phyloP scores from a whole-genome alignment of 2,113 vertebrate species.

The Psettodes erumei region DNA sequence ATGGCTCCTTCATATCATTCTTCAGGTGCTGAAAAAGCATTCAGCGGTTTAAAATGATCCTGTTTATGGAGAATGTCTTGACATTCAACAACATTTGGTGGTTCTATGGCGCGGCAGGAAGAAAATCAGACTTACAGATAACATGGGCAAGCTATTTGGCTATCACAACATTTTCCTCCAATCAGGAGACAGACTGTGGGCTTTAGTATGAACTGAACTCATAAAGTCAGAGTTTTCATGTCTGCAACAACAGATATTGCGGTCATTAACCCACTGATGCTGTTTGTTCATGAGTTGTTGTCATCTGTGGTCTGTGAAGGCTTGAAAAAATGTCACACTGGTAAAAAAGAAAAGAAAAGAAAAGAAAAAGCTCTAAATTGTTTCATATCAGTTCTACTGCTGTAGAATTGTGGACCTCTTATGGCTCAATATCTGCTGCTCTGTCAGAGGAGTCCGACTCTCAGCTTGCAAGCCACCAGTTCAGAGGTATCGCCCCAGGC shows the following conservation, averaged over 20 bases:
- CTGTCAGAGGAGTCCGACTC: constrained; percentile 10
- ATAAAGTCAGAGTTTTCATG: not conserved
- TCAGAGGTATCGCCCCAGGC: constrained; percentile 49
- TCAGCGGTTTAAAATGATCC: too few relatives aligned
- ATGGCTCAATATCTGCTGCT: constrained; percentile 24
- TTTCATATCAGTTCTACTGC: not conserved
- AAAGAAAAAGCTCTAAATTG: too few relatives aligned
- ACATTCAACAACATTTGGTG: not conserved
- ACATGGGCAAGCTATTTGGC: not conserved
- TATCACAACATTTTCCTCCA: not conserved
- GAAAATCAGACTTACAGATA: not conserved
- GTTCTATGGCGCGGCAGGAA: too few relatives aligned
- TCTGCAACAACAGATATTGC: not conserved
- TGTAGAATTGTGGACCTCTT: constrained; percentile 1
- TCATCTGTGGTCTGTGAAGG: too few relatives aligned
- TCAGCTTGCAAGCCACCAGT: constrained; percentile 23
- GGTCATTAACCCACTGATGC: not conserved
- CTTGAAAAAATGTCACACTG: not conserved
- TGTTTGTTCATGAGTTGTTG: not conserved
- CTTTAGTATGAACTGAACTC: not conserved
- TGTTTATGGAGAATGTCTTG: not conserved
- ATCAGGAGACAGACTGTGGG: not conserved
- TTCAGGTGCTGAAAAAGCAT: too few relatives aligned
- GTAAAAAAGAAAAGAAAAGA: too few relatives aligned
- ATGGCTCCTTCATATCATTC: not conserved